Conservation (phyloP, 1,140 invertebrate genomes). For the Megathymus violae region DNA sequence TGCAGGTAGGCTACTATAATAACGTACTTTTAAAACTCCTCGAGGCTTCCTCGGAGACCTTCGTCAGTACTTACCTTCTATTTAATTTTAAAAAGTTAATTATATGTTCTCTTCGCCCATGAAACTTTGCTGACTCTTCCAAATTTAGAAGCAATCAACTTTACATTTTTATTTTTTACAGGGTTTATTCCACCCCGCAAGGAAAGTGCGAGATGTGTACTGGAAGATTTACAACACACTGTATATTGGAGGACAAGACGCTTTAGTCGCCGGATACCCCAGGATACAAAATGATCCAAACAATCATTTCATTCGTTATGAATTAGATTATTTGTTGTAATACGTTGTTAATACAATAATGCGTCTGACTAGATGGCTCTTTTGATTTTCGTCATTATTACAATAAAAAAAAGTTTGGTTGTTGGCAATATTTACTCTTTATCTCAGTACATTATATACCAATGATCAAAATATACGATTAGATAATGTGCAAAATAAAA, state of each 20-base stretch:
- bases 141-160: too few species aligned
- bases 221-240: constrained; percentile 99
- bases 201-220: constrained; percentile 99
- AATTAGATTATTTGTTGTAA: constrained; percentile 93
- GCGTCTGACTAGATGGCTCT: constrained; percentile 37
- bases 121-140: too few species aligned
- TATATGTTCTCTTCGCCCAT: too few species aligned
- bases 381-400: constrained; percentile 1
- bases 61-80: too few species aligned
- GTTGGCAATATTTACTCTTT: too few species aligned
- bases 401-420: too few species aligned
- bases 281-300: constrained; percentile 97
- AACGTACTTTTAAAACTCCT: too few species aligned
- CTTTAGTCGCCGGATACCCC: constrained; percentile 98
- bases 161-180: constrained; percentile 81
- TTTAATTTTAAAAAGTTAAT: too few species aligned
- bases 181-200: constrained; percentile 99
- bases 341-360: constrained; percentile 42
- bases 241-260: constrained; percentile 99
- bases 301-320: constrained; percentile 97
- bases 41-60: too few species aligned
- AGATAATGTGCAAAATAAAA: too few species aligned
- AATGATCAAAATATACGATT: too few species aligned
- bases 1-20: constrained; percentile 93
- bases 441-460: too few species aligned